These are phyloP conservation scores for Lanistes nyassanus DNA, from an alignment of 1,140 invertebrate species.

Conservation along the genomic window DNA sequence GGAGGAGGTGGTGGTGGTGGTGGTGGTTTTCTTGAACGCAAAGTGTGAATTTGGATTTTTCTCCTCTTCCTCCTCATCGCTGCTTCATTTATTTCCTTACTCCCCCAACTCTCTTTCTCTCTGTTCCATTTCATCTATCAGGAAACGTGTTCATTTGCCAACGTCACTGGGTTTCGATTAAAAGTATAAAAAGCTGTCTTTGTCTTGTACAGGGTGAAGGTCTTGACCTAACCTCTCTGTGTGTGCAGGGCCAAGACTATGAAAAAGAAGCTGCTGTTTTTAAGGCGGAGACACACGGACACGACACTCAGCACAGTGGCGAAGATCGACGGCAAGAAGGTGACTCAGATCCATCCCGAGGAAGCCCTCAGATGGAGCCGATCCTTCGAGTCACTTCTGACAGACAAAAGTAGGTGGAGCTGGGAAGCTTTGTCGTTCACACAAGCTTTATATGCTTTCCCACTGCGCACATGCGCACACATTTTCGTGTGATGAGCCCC, in stretches of 20 bases:
- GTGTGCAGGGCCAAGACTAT: slow-evolving; percentile 67
- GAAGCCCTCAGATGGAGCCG: slow-evolving; percentile 69
- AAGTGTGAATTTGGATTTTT: too few relatives aligned
- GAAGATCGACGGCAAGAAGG: slow-evolving; percentile 35
- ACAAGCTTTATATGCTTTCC: too few relatives aligned
- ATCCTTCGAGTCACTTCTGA: slow-evolving; percentile 69
- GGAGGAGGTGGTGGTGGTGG: background rate
- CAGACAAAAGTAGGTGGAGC: slow-evolving; percentile 70
- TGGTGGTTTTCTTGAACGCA: background rate
- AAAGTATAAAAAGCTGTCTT: background rate
- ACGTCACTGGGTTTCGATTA: background rate
- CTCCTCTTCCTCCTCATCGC: background rate
- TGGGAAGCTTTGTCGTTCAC: too few relatives aligned
- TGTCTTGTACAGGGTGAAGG: slow-evolving; percentile 43
- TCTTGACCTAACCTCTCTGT: slow-evolving; percentile 30
- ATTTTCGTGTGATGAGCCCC: too few relatives aligned
- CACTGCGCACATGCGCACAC: background rate
- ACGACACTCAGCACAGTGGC: slow-evolving; percentile 52
- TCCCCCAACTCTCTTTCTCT: background rate
- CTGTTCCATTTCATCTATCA: background rate
- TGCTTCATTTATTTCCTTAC: background rate
- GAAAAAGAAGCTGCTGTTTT: slow-evolving; percentile 66
- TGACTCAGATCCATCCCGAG: slow-evolving; percentile 66
- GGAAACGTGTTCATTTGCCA: too few relatives aligned
- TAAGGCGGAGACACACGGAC: slow-evolving; percentile 68